A percentile compares a stretch with the other conserved stretches of the same genome.
Evolutionary conservation across 1,140 invertebrate genomes (phyloP).

Genomic region (Cherax destructor): DNA sequence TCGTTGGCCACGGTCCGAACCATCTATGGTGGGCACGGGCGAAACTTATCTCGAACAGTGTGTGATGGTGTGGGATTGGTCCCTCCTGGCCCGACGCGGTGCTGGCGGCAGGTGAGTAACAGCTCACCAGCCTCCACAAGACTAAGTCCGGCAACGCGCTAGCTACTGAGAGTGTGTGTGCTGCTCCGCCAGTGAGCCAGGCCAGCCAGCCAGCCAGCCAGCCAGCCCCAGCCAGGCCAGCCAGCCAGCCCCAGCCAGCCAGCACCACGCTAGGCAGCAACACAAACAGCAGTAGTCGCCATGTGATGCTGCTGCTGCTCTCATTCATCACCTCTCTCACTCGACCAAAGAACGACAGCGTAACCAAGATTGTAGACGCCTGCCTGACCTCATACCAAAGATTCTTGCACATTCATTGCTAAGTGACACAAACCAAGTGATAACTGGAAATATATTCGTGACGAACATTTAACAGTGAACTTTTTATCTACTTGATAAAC

Average conservation of each 20-base stretch:
- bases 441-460: conserved; percentile 18
- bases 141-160: conserved; percentile 62
- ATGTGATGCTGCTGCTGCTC: conserved; percentile 54
- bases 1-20: conserved; percentile 69
- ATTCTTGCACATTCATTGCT: conserved; percentile 23
- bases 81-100: conserved; percentile 56
- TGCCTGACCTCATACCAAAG: conserved; percentile 60
- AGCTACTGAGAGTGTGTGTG: conserved; percentile 53
- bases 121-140: conserved; percentile 47
- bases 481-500: conserved; percentile 4
- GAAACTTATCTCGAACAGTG: conserved; percentile 66
- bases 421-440: conserved; percentile 31
- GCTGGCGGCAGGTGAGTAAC: conserved; percentile 52
- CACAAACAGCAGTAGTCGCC: conserved; percentile 55
- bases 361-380: conserved; percentile 1
- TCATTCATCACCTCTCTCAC: conserved; percentile 58
- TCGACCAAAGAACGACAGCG: conserved; percentile 41
- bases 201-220: conserved; percentile 33
- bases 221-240: conserved; percentile 6
- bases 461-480: conserved; percentile 30
- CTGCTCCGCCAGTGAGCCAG: conserved; percentile 34
- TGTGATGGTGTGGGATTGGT: conserved; percentile 70
- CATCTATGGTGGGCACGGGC: conserved; percentile 59
- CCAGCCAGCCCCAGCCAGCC: background rate
- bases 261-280: conserved; percentile 30